Base-by-base conservation (phyloP, 2,888 invertebrate genomes). In the Parnassius mnemosyne region DNA sequence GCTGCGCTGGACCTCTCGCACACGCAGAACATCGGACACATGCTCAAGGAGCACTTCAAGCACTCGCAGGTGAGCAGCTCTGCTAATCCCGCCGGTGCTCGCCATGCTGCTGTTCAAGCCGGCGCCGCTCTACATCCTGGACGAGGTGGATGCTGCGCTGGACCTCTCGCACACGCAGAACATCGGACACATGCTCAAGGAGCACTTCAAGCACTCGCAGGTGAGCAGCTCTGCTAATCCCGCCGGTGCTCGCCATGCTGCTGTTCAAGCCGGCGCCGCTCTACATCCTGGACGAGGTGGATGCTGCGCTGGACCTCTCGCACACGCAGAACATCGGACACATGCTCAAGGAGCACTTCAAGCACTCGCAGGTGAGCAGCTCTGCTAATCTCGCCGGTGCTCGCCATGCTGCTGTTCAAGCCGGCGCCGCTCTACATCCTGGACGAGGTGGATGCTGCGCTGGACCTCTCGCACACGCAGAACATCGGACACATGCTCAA, bases 341-440 rank as follows among this genome's bases (percentile, higher is more conserved):
- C 72, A 99, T 99, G 98, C 93, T 99, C 55, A 96, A 96, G 79
- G 80, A 85, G 12, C 97, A 98, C 84, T 99, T 99, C 80, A 95
- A 94, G 69, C 94, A 95, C 79, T 98, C 98, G 41, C 96, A 96
- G 93, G 95, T 95, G 74, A 58, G 76, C 49, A 10, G 44, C n/a
- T 7, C 44, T 34, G 9, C 99, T 25, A 3, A 93, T 99, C 59
- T 98, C 99, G 1, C 93, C 99, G 64, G 98, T 99, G 73, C 93
- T 99, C 74, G 97, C 99, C 51, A 97, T 99, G 96, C 85, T 99
- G 77, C 94, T 97, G 74, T 99, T 98, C 92, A 98, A 98, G 81
- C 99, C 99, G 3, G 99, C 99, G 41, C 99, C 99, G 9, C 93
- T 99, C n/a, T 99, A 99, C 87, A 98, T 99, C 84, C 93, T 99